Evolutionary conservation across 1,140 invertebrate genomes (phyloP).

Genomic region (Pararge aegeria): DNA sequence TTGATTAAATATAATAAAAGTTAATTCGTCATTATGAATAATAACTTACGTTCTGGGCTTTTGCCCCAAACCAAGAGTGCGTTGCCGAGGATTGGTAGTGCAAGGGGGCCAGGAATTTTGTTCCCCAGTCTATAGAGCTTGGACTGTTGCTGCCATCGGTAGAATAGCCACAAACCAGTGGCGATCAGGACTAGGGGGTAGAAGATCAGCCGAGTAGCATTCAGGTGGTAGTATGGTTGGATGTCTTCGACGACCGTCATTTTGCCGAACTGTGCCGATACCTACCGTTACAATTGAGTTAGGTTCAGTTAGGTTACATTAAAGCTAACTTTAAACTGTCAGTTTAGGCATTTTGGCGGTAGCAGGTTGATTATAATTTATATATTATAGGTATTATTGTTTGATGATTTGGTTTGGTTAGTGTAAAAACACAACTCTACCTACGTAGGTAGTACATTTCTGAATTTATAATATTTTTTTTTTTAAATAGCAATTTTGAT

Average conservation of each 20-base stretch:
- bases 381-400: too few relatives aligned
- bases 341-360: too few relatives aligned
- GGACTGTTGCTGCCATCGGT: conserved; percentile 63
- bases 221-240: conserved; percentile 22
- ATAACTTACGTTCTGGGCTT: conserved; percentile 72
- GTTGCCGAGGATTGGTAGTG: conserved; percentile 82
- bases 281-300: too few relatives aligned
- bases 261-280: conserved; percentile 31
- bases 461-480: too few relatives aligned
- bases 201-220: conserved; percentile 40
- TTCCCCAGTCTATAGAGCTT: conserved; percentile 68
- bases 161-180: conserved; percentile 48
- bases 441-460: too few relatives aligned
- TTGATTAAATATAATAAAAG: too few relatives aligned
- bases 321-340: too few relatives aligned
- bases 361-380: too few relatives aligned
- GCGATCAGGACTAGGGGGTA: conserved; percentile 50
- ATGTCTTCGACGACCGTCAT: conserved; percentile 58
- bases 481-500: too few relatives aligned
- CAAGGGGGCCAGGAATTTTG: conserved; percentile 74
- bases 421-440: too few relatives aligned
- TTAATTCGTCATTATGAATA: background rate
- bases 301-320: too few relatives aligned
- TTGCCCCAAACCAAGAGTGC: conserved; percentile 76
- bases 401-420: too few relatives aligned